Evolutionary conservation across 2,888 invertebrate genomes (phyloP), one percentile per base, ranked within the genome.

Genomic region (Myathropa florea): DNA sequence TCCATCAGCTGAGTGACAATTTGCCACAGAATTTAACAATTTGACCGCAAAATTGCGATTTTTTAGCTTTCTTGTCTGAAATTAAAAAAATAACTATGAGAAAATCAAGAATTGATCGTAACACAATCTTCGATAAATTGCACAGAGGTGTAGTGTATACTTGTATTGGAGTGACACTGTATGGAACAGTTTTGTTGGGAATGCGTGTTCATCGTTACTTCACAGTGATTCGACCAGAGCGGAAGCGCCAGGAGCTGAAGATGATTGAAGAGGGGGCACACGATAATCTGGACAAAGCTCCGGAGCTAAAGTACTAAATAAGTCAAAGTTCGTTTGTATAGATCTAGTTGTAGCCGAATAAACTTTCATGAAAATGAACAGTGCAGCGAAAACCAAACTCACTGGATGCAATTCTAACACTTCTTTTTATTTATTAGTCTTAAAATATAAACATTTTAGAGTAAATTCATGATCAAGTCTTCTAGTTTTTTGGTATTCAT

Each of bases 71-170:
- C 28, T 71, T 36, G 14, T 39, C 26, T 36, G 9, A 64, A 67
- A 65, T 18, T 0, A 23, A 70, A 7, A 18, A 1, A 70, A 23
- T 30, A 70, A 89, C 72, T 88, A 91, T 91, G 93, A 94, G 93
- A 89, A 90, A 91, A 60, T 90, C 92, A 59, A 90, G 90, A 83
- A 70, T 91, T 1, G 89, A 78, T 33, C 90, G 89, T 18, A 93
- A 89, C 89, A 79, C 90, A 18, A 84, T 94, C 23, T 72, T 94
- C 30, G 94, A 95, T 88, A 92, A 91, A 85, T 89, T 94, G 36
- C 95, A 95, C 89, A 94, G 93, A 90, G 94, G 94, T 24, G 93
- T 93, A 60, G 95, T 95, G 0, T 91, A 91, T 36, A 91, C 93
- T 21, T 94, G 95, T 89, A 90, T 95, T 53, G 95, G 93, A 4